A percentile compares a stretch with the other conserved stretches of the same genome.
These are phyloP conservation scores for Sapayoa aenigma DNA, from an alignment of 2,113 vertebrate species.

Conservation along the genomic window DNA sequence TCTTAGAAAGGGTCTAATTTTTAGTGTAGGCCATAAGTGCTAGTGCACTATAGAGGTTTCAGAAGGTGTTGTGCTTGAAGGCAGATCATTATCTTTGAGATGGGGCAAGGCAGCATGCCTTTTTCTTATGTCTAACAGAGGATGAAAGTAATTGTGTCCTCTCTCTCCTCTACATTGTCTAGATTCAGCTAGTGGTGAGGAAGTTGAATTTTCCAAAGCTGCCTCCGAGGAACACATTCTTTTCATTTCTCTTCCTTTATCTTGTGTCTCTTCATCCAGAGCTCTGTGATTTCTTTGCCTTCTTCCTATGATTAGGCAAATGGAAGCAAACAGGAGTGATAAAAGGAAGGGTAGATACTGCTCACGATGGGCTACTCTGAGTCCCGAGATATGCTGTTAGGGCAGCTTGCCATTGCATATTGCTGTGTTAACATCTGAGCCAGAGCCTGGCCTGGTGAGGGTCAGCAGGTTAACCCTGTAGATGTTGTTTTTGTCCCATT, in stretches of 20 bases:
- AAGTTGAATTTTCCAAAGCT: not conserved
- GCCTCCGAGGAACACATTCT: rapidly evolving
- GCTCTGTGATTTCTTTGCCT: not conserved
- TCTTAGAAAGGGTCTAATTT: not conserved
- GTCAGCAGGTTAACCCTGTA: no score
- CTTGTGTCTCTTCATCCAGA: not conserved
- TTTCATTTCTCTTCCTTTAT: not conserved
- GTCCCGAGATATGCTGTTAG: not conserved
- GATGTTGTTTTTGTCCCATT: not conserved
- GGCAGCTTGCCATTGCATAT: not conserved
- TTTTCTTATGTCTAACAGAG: not conserved
- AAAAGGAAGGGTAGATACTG: not conserved
- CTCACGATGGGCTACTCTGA: rapidly evolving
- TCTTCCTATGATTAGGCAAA: not conserved
- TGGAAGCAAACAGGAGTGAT: not conserved
- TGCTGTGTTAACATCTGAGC: not conserved
- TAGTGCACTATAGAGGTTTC: not conserved
- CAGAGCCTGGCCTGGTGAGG: not conserved
- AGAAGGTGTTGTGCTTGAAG: not conserved
- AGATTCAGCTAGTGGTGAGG: not conserved
- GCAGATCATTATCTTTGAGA: not conserved
- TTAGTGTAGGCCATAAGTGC: not conserved
- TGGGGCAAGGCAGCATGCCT: not conserved
- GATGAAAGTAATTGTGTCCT: rapidly evolving
- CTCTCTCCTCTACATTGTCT: not conserved